Evolutionary conservation across 2,888 invertebrate species (phyloP), one percentile per base, ranked within the genome.

Genomic region (Altica lythri): DNA sequence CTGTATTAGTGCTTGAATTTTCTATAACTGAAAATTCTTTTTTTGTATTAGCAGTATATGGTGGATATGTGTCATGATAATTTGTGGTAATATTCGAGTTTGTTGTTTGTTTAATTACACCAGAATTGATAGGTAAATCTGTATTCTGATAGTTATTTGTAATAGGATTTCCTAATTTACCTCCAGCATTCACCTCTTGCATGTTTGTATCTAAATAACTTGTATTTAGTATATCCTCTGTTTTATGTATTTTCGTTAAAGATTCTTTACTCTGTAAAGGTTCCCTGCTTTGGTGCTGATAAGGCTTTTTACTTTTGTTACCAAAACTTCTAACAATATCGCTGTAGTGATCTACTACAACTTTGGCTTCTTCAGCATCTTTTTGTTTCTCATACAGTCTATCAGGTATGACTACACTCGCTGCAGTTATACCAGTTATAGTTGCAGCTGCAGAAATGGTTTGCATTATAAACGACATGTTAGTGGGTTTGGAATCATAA

Each of bases 321-420:
- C 88, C 85, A 65, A 85, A 85, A 70, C 86, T 88, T 65, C 83
- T 84, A 1, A 92, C 88, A 60, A 92, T 85, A 70, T 86, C 90
- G 12, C 88, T 88, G 66, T 92, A 92, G 70, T 90, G 88, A 75
- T 89, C 89, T 10, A 88, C 86, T 0, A 88, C 85, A 0, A 86
- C 86, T 71, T 81, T 83, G 0, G 84, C 81, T 73, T 86, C 88
- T 61, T 89, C 88, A 42, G 79, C 79, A 18, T 80, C 72, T 70
- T 78, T 78, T 44, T 63, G 79, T 73, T 68, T 69, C 25, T 70
- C 66, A 1, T 71, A 34, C 4, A 74, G 61, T 22, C 63, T 63
- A 43, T 69, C 65, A n/a, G 74, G 71, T 40, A 74, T 71, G 5
- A 72, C 67, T 35, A 74, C 66, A 43, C 73, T 70, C 10, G 75